phyloP scores from a whole-genome alignment of 2,888 invertebrate species.

The Xanthia icteritia region DNA sequence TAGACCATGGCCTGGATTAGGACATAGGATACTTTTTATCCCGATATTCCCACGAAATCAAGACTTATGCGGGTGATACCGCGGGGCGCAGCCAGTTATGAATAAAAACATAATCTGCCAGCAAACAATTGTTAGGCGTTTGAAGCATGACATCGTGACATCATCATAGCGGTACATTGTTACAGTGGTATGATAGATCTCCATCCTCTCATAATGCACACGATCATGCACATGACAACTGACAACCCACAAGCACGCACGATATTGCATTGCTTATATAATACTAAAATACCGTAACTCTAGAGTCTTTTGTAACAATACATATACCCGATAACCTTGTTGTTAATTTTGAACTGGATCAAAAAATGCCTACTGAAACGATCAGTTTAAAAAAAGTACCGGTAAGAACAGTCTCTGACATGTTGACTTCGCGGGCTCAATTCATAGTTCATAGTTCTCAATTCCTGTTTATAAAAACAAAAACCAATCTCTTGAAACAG shows the following conservation, averaged over 20 bases:
- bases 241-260: not conserved
- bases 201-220: not conserved
- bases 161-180: not conserved
- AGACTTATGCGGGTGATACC: too few relatives aligned
- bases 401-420: not conserved
- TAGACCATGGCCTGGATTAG: too few relatives aligned
- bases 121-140: not conserved
- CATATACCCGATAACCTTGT: constrained; percentile 6
- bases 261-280: not conserved
- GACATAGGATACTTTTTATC: too few relatives aligned
- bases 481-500: constrained; percentile 49
- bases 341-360: constrained; percentile 10
- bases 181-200: constrained; percentile 12
- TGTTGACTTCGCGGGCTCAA: constrained; percentile 19
- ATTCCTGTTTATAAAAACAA: constrained; percentile 41
- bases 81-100: too few relatives aligned
- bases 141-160: not conserved
- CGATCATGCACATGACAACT: not conserved
- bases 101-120: not conserved
- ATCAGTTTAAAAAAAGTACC: constrained; percentile 19
- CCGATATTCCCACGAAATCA: too few relatives aligned
- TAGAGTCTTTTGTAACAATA: constrained; percentile 9
- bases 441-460: constrained; percentile 69
- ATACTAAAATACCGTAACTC: not conserved
- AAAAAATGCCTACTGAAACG: constrained; percentile 1